These are phyloP conservation scores for Danaus plexippus DNA, from an alignment of 1,140 invertebrate species.

Conservation along the genomic window DNA sequence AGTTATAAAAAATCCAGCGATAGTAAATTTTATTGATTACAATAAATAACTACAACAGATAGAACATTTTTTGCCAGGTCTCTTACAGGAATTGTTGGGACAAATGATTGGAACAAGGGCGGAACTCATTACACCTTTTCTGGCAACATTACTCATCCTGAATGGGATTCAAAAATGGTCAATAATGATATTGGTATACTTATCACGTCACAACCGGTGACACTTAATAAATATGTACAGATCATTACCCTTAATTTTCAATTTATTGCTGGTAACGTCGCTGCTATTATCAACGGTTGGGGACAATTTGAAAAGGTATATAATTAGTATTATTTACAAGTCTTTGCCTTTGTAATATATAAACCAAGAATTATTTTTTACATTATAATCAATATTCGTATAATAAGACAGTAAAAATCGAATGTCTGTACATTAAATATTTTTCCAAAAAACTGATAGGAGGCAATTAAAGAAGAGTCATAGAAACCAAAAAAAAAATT, in stretches of 20 bases:
- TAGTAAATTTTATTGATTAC: neutral
- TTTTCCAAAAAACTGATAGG: too few species aligned
- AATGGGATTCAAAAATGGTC: slow-evolving; percentile 28
- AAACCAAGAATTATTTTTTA: too few species aligned
- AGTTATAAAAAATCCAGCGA: too few species aligned
- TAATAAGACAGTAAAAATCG: too few species aligned
- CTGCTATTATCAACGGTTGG: slow-evolving; percentile 33
- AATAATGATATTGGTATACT: slow-evolving; percentile 41
- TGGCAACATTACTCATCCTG: slow-evolving; percentile 28
- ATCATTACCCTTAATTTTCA: slow-evolving; percentile 23
- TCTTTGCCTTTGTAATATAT: too few species aligned
- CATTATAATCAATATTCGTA: too few species aligned
- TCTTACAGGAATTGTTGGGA: slow-evolving; percentile 31
- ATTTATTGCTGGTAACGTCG: slow-evolving; percentile 23
- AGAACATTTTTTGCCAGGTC: slow-evolving; percentile 15
- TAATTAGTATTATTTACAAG: slow-evolving; percentile 11
- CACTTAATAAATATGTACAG: slow-evolving; percentile 13
- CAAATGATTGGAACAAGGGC: slow-evolving; percentile 33
- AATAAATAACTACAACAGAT: neutral
- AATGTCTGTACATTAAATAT: too few species aligned
- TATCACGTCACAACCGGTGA: slow-evolving; percentile 23
- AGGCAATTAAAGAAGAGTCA: too few species aligned
- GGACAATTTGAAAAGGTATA: slow-evolving; percentile 16
- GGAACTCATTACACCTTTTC: slow-evolving; percentile 23
- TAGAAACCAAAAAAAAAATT: too few species aligned